phyloP scores from a whole-genome alignment of 35 echinoderm and acorn worm genomes.

The Apostichopus parvimensis region DNA sequence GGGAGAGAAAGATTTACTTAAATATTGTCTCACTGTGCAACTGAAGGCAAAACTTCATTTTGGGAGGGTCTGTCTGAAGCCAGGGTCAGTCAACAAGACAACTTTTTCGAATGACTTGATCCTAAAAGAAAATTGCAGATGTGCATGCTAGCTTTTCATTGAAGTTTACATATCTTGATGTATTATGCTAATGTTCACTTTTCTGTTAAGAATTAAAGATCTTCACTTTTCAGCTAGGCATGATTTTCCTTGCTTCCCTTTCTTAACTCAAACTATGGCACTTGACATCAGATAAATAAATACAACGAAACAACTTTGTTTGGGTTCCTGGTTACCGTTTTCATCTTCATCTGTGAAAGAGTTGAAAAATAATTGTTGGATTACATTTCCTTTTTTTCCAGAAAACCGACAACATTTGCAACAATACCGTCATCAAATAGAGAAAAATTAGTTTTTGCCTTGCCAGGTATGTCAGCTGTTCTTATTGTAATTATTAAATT shows the following conservation, averaged over 20 bases:
- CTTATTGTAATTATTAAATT: background rate
- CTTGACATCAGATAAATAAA: background rate
- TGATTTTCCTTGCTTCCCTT: no score
- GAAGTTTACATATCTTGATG: no score
- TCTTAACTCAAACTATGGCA: no score
- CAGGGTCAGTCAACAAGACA: constrained; percentile 65
- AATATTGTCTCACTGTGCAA: constrained; percentile 70
- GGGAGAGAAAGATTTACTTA: constrained; percentile 95
- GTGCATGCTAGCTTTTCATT: no score
- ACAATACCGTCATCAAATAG: constrained; percentile 60
- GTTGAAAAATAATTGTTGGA: background rate
- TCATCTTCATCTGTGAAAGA: background rate
- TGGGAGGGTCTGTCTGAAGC: constrained; percentile 90
- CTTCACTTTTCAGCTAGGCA: no score
- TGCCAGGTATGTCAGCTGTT: constrained; percentile 66
- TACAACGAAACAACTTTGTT: background rate
- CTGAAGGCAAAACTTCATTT: constrained; percentile 84
- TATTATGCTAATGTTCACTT: no score
- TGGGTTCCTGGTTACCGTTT: background rate
- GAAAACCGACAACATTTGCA: constrained; percentile 96
- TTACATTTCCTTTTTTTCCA: constrained; percentile 44
- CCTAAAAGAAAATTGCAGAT: no score
- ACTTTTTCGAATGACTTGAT: no score
- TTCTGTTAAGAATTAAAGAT: no score
- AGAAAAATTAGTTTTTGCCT: constrained; percentile 87